Evolutionary conservation across 2,888 invertebrate genomes (phyloP).

Genomic region (Dendrolimus pini): DNA sequence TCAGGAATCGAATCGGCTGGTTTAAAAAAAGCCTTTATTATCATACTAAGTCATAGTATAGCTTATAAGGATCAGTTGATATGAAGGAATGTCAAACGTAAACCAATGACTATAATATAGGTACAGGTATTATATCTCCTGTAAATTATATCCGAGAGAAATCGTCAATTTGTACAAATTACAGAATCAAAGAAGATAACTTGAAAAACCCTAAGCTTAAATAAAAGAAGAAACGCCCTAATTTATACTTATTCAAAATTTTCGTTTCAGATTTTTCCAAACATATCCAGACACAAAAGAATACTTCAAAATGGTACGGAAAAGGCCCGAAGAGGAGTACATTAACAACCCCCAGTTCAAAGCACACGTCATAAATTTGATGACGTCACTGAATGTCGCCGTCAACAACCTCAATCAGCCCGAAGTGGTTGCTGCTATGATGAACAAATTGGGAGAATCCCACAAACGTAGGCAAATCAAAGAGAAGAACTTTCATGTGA

Average conservation of each 20-base stretch:
- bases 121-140: no score
- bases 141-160: no score
- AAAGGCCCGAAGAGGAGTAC: conserved; percentile 49
- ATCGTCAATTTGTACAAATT: no score
- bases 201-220: no score
- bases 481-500: conserved; percentile 53
- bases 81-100: no score
- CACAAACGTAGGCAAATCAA: conserved; percentile 51
- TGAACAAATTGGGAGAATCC: conserved; percentile 61
- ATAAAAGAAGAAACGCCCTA: no score
- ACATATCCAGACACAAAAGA: conserved; percentile 55
- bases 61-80: no score
- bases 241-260: neutral
- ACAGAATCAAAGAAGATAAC: no score
- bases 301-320: conserved; percentile 58
- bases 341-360: conserved; percentile 58
- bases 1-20: no score
- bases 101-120: no score
- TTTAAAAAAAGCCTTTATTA: no score
- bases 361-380: conserved; percentile 65
- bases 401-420: conserved; percentile 58
- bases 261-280: conserved; percentile 42
- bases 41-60: no score
- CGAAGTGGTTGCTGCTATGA: conserved; percentile 58
- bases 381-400: conserved; percentile 55